phyloP scores from a whole-genome alignment of 2,113 vertebrate species.

The Fulmarus glacialis region DNA sequence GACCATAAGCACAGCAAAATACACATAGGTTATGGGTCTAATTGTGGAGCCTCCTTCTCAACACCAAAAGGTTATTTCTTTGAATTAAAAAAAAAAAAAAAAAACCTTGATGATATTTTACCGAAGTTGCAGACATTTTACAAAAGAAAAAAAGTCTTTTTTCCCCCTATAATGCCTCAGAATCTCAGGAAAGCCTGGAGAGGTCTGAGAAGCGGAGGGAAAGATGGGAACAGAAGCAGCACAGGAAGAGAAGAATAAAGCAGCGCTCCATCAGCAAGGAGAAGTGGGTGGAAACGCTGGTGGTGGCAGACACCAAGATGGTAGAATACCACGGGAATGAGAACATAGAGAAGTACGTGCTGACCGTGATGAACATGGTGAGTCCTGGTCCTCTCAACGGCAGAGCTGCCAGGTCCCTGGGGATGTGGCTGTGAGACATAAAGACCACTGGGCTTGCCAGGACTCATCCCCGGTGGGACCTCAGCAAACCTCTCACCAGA shows the following conservation, averaged over 20 bases:
- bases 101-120: not conserved
- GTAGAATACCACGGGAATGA: conserved; percentile 88
- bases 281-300: conserved; percentile 96
- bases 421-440: fast-evolving
- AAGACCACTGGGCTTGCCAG: not conserved
- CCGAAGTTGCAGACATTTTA: not conserved
- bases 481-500: not conserved
- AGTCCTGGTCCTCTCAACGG: conserved; percentile 3
- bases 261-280: conserved; percentile 91
- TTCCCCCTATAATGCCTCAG: not conserved
- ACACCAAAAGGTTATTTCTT: not conserved
- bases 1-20: not conserved
- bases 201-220: conserved; percentile 75
- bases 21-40: fast-evolving
- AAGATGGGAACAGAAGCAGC: conserved; percentile 76
- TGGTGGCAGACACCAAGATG: conserved; percentile 96
- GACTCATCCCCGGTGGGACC: not conserved
- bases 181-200: conserved; percentile 32
- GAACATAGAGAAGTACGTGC: conserved; percentile 86
- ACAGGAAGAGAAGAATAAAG: conserved; percentile 67
- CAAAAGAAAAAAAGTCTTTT: not conserved
- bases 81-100: not conserved
- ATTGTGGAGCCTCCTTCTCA: not conserved
- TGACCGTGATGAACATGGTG: conserved; percentile 98
- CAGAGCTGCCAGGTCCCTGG: not conserved